Base-by-base conservation (phyloP, 2,888 invertebrate genomes). In the Epinotia demarniana region DNA sequence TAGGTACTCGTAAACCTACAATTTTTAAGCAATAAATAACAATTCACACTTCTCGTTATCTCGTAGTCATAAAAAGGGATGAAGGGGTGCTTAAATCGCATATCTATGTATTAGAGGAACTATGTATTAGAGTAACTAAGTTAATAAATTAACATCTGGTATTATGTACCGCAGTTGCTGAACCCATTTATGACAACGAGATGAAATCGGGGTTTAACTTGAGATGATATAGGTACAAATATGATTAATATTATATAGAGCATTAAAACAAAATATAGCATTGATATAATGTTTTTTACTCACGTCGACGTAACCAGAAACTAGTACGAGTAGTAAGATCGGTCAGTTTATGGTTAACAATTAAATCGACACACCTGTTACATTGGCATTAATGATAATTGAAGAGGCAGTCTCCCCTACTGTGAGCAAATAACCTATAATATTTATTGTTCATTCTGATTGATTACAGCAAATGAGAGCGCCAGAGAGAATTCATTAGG, bases 281-380 rank as follows among this genome's bases (percentile, higher is more conserved):
- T 43, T 16, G 19, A 49, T 33, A 58, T 43, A 19, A 72, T 11
- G 46, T 8, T 46, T 12, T 43, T 57, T 6, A 27, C 27, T 11
- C 60, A 39, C 19, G 53, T 67, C n/a, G 49, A 16, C 18, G 46
- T 60, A 60, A 73, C 66, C 49, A 53, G 19, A 19, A 53, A 53
- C 12, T 46, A n/a, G 19, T 67, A 19, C 12, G 53, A n/a, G 11
- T 53, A 23, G 57, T 58, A 64, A 74, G 55, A 68, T 27, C 49
- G 43, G 53, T 11, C 18, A 75, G 76, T 75, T 77, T 81, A 80
- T 83, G 81, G 80, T 80, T 82, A 79, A 79, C 80, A 79, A n/a
- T n/a, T n/a, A n/a, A 82, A 85, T 81, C 81, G 81, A 84, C 85
- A 90, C 91, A 92, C 92, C 91, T 92, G 91, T 92, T 91, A 92